These are phyloP conservation scores for Drosophila koepferae DNA, from an alignment of 2,888 invertebrate species.

Conservation along the genomic window DNA sequence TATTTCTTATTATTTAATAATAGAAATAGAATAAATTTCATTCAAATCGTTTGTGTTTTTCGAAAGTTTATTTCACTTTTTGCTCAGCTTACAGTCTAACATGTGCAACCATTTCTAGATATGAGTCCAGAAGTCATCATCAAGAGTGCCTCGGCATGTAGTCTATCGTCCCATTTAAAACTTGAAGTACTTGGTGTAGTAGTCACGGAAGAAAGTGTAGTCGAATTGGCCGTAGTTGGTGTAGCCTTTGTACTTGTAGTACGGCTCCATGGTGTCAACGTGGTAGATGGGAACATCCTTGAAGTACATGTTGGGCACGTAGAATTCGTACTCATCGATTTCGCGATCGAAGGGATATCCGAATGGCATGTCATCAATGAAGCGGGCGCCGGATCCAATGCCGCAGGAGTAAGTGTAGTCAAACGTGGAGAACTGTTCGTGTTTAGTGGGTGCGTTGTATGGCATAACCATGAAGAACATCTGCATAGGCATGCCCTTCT, in stretches of 20 bases:
- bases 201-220: constrained; percentile 70
- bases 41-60: constrained; percentile 30
- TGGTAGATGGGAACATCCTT: constrained; percentile 89
- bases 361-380: constrained; percentile 88
- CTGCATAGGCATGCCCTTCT: constrained; percentile 88
- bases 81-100: constrained; percentile 55
- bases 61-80: constrained; percentile 66
- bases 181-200: constrained; percentile 73
- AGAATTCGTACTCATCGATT: constrained; percentile 87
- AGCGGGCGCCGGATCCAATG: constrained; percentile 86
- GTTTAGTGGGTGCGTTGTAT: constrained; percentile 72
- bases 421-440: constrained; percentile 84
- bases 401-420: constrained; percentile 86
- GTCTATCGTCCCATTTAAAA: constrained; percentile 23
- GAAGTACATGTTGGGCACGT: constrained; percentile 89
- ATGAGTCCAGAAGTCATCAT: constrained; percentile 26
- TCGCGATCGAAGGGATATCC: constrained; percentile 92
- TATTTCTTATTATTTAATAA: background rate
- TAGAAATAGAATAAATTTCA: background rate
- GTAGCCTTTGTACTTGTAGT: constrained; percentile 69
- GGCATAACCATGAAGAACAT: constrained; percentile 87
- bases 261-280: constrained; percentile 85
- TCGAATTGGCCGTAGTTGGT: constrained; percentile 78
- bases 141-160: background rate
- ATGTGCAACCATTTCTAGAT: constrained; percentile 13